Evolutionary conservation across 64 coral and sea anemone genomes (phyloP).

Genomic region (Montipora cactus): DNA sequence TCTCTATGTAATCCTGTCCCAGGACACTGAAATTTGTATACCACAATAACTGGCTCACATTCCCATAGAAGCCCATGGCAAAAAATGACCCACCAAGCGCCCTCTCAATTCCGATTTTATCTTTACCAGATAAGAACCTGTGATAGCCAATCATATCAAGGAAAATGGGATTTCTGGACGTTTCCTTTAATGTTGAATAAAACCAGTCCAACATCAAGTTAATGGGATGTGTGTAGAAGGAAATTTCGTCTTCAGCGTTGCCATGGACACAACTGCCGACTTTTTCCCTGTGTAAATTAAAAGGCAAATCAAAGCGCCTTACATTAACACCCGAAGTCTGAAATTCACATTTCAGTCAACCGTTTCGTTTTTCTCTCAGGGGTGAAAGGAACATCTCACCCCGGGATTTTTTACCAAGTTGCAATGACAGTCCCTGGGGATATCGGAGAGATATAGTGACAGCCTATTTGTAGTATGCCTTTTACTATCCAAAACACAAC

Average conservation of each 20-base stretch:
- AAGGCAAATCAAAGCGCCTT: too few relatives aligned
- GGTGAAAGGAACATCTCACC: too few relatives aligned
- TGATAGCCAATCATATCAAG: conserved; percentile 51
- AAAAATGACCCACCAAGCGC: conserved; percentile 76
- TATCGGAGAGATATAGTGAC: too few relatives aligned
- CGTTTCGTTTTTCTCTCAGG: too few relatives aligned
- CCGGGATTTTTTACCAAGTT: too few relatives aligned
- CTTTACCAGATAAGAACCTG: conserved; percentile 68
- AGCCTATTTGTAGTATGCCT: too few relatives aligned
- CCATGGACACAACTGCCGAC: background rate
- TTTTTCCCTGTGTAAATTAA: background rate
- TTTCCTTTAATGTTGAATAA: background rate
- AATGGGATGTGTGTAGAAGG: conserved; percentile 60
- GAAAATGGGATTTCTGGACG: background rate
- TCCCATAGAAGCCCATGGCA: conserved; percentile 41
- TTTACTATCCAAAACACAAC: too few relatives aligned
- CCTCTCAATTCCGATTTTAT: conserved; percentile 57
- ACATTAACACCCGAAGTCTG: too few relatives aligned
- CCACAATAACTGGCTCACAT: conserved; percentile 19
- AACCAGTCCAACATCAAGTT: conserved; percentile 35
- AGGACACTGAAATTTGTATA: conserved; percentile 61
- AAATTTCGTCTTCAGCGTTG: conserved; percentile 6
- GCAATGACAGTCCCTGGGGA: too few relatives aligned
- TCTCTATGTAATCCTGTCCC: conserved; percentile 32
- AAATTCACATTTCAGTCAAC: too few relatives aligned